Base-by-base conservation (phyloP, 2,113 vertebrate genomes). In the Hiodon tergisus region DNA sequence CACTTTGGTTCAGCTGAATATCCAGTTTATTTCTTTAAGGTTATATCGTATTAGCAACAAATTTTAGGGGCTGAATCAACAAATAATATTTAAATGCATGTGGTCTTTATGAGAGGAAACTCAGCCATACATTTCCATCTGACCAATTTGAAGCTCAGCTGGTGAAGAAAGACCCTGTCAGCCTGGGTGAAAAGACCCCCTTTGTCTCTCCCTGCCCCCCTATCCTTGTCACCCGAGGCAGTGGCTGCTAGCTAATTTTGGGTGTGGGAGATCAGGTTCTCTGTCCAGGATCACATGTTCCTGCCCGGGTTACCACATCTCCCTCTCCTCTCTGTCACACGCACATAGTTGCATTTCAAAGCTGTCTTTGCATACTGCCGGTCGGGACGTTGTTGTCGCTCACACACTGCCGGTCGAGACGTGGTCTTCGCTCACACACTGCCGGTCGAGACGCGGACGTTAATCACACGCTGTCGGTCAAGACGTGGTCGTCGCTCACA, bases 251-350 rank as follows among this genome's bases (percentile, higher is more conserved):
- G 91, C 95, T 94, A 93, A 92, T 92, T 93, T 94, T 93, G 93
- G 93, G 90, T 54, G 81, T 77, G 66, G 78, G 80, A 80, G 91
- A 94, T 99, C 95, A 81, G 70, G 90, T 99, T 99, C 84, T 91
- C 79, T 80, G 69, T 79, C 31, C n/a, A 13, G 78, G 78, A 87
- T 92, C 93, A 93, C 91, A 88, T 93, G 93, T 79, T 52, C 50
- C 71, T 73, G 71, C 14, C 65, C 54, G 54, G 61, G 59, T 68
- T 73, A 68, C 63, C 70, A 71, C 70, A 71, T 71, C 57, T 58
- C 68, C 51, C 67, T 6, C 4, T 10, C 11, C 11, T 10, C 72
- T n/a, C 50, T 48, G n/a, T 62, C 48, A 17, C 73, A 58, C 65
- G 59, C 59, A 70, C 47, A 63, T 47, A n/a, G n/a, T n/a, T n/a